Percentiles rank a stretch among this genome's conserved stretches.
These are phyloP conservation scores for Sebastes kiyomatsui DNA, from an alignment of 2,797 vertebrate species.

Conservation along the genomic window DNA sequence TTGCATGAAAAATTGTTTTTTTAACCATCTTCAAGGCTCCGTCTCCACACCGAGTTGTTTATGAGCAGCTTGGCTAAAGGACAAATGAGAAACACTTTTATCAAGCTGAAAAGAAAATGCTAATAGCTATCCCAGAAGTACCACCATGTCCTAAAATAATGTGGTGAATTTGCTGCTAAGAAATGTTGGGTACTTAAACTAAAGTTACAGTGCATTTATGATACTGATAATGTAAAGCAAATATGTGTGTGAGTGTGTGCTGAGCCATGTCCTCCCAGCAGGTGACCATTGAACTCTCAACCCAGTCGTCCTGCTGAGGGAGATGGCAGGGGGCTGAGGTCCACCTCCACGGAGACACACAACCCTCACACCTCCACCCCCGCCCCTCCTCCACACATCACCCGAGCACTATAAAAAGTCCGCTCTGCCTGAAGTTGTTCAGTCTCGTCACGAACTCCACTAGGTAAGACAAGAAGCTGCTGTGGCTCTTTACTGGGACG, in stretches of 20 bases:
- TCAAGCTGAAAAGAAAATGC: neutral
- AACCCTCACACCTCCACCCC: slow-evolving; percentile 34
- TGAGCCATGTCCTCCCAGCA: slow-evolving; percentile 53
- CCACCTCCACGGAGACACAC: slow-evolving; percentile 79
- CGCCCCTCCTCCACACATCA: slow-evolving; percentile 28
- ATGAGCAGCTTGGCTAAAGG: neutral
- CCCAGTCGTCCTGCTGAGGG: slow-evolving; percentile 61
- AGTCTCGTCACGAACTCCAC: slow-evolving; percentile 79
- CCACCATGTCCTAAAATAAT: neutral
- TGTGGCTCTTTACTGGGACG: neutral
- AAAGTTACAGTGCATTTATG: neutral
- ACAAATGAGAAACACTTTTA: neutral
- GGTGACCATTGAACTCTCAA: slow-evolving; percentile 77
- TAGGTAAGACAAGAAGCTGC: slow-evolving; percentile 78
- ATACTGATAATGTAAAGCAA: neutral
- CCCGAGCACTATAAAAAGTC: slow-evolving; percentile 69
- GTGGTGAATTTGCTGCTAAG: neutral
- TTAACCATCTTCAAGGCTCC: neutral
- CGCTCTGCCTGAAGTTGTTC: slow-evolving; percentile 47
- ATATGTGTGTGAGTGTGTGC: slow-evolving; percentile 23
- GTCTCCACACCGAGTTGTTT: neutral
- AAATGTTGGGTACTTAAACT: neutral
- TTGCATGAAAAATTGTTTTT: neutral
- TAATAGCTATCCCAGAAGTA: neutral
- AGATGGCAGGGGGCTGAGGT: slow-evolving; percentile 74